Conservation (phyloP, 2,113 vertebrate genomes). For the Conger conger region DNA sequence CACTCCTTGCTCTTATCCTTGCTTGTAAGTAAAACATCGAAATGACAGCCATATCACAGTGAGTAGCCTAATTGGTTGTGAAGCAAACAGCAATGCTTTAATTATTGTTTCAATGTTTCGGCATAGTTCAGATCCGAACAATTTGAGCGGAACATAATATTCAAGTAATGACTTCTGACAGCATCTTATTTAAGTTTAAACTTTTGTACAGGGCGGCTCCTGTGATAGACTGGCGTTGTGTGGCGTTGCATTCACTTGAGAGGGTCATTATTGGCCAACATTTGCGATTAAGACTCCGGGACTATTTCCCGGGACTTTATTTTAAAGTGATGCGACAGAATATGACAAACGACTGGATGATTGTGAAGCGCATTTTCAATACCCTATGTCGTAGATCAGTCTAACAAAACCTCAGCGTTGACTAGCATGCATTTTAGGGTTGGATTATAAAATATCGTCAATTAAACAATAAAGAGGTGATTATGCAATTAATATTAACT, state of each 20-base stretch:
- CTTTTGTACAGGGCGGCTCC: too few species aligned
- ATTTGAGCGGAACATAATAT: too few species aligned
- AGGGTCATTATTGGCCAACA: too few species aligned
- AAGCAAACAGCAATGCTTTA: background rate
- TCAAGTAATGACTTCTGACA: too few species aligned
- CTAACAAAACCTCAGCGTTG: conserved; percentile 47
- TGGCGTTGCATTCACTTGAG: too few species aligned
- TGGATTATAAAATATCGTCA: background rate
- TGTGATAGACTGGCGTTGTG: too few species aligned
- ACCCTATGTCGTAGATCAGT: conserved; percentile 30
- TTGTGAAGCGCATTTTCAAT: conserved; percentile 38
- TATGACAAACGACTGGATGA: conserved; percentile 5
- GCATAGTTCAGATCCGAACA: too few species aligned
- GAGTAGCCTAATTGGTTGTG: background rate
- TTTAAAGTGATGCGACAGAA: background rate
- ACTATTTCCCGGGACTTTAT: background rate
- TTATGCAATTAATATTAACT: too few species aligned
- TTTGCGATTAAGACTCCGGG: too few species aligned
- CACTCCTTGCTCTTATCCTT: conserved; percentile 60
- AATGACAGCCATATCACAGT: background rate
- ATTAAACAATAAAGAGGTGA: background rate
- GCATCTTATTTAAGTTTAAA: too few species aligned
- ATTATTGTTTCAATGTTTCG: too few species aligned
- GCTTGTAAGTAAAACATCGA: conserved; percentile 57
- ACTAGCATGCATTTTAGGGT: conserved; percentile 25